These are phyloP conservation scores for Nannoperca obscura DNA, from an alignment of 2,797 vertebrate species.

Conservation along the genomic window DNA sequence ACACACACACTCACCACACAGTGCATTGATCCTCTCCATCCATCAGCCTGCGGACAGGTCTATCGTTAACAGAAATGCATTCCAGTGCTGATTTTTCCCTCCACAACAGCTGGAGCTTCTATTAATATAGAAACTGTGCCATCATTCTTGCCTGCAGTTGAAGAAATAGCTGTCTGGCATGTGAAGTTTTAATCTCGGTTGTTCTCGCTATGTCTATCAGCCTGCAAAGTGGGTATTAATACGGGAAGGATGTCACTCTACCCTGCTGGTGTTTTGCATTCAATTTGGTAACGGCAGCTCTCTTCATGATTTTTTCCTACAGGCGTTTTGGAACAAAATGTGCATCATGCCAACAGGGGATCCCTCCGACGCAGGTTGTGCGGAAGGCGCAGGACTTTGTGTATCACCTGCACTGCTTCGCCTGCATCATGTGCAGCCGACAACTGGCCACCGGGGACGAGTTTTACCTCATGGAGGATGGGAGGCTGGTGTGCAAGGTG, in stretches of 20 bases:
- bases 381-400: conserved; percentile 99
- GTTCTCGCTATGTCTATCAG: conserved; percentile 46
- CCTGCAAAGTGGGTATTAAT: conserved; percentile 43
- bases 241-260: conserved; percentile 37
- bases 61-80: conserved; percentile 75
- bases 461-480: conserved; percentile 99
- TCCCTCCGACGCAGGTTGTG: conserved; percentile 98
- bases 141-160: conserved; percentile 65
- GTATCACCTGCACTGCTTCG: conserved; percentile 98
- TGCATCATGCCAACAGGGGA: conserved; percentile 97
- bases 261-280: conserved; percentile 10
- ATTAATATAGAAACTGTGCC: conserved; percentile 62
- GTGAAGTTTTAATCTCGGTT: conserved; percentile 64
- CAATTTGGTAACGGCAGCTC: conserved; percentile 44
- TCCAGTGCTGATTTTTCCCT: conserved; percentile 66
- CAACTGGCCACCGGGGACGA: conserved; percentile 97
- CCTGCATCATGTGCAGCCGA: conserved; percentile 97
- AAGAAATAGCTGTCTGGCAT: conserved; percentile 58
- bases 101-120: conserved; percentile 68
- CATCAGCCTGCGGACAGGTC: conserved; percentile 74
- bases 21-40: conserved; percentile 79
- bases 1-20: conserved; percentile 43
- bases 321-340: conserved; percentile 99
- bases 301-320: conserved; percentile 48
- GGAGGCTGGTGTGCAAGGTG: conserved; percentile 97